Evolutionary conservation across 2,888 invertebrate species (phyloP).

Genomic region (Lampropteryx suffumata): DNA sequence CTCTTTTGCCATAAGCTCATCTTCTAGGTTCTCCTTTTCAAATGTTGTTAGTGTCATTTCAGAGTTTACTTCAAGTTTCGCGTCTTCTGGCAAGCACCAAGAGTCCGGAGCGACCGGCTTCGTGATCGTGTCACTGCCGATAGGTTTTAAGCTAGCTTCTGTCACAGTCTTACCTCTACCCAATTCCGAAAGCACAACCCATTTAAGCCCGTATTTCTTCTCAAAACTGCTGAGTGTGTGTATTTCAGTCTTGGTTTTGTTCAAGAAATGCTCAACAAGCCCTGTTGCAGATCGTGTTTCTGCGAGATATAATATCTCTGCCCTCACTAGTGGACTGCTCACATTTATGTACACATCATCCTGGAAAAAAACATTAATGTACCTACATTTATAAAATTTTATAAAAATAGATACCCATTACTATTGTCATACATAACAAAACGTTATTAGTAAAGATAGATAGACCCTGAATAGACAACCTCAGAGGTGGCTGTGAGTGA

Average conservation of each 20-base stretch:
- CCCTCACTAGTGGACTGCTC: neutral
- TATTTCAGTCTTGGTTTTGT: neutral
- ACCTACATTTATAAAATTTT: no score
- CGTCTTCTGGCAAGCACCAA: constrained; percentile 88
- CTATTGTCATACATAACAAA: no score
- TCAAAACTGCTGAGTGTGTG: constrained; percentile 16
- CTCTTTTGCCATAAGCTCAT: constrained; percentile 79
- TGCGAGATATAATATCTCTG: neutral
- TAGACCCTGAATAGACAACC: no score
- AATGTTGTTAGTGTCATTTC: constrained; percentile 57
- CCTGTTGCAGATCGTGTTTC: neutral
- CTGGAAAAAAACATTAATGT: no score
- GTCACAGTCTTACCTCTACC: no score
- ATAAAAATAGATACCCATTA: no score
- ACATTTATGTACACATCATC: constrained; percentile 9
- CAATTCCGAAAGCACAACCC: constrained; percentile 70
- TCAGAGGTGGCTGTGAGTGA: no score
- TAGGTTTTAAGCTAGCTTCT: no score
- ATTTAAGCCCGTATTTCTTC: constrained; percentile 17
- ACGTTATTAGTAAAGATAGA: no score
- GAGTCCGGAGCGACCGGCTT: constrained; percentile 86
- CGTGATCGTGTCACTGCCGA: constrained; percentile 53
- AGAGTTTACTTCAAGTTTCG: constrained; percentile 89
- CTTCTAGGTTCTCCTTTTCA: constrained; percentile 62
- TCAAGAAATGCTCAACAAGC: neutral